phyloP scores from a whole-genome alignment of 2,797 vertebrate species.

The Emydoidea blandingii region DNA sequence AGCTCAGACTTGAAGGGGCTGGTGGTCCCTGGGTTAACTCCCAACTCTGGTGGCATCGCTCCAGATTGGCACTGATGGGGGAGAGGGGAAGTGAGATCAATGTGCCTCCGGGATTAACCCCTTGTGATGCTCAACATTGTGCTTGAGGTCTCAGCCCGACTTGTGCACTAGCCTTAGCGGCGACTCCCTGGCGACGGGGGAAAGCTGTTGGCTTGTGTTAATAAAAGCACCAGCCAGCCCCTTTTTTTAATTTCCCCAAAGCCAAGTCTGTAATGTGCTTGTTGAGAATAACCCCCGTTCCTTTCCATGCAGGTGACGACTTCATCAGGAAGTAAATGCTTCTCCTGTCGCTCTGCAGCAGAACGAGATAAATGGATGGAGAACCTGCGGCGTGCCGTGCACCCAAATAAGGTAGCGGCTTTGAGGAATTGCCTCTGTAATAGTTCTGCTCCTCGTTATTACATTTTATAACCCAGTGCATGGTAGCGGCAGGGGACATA shows the following conservation, averaged over 20 bases:
- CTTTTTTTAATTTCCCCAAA: not conserved
- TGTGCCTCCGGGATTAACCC: constrained; percentile 58
- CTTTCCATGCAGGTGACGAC: constrained; percentile 91
- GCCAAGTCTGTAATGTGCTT: constrained; percentile 33
- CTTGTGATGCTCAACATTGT: constrained; percentile 18
- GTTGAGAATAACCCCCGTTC: constrained; percentile 55
- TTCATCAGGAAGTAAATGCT: constrained; percentile 98
- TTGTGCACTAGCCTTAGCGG: constrained; percentile 21
- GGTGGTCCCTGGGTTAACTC: not conserved
- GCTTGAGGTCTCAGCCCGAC: not conserved
- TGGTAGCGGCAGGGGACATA: constrained; percentile 41
- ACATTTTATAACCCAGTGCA: constrained; percentile 54
- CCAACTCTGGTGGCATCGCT: not conserved
- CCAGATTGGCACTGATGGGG: not conserved
- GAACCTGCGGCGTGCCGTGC: constrained; percentile 96
- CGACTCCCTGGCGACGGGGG: constrained; percentile 54
- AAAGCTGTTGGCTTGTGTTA: constrained; percentile 55
- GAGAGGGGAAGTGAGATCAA: constrained; percentile 58
- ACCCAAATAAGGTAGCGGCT: constrained; percentile 94
- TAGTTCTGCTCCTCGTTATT: constrained; percentile 13
- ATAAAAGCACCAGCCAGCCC: not conserved
- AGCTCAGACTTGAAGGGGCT: not conserved
- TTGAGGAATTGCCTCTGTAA: constrained; percentile 37
- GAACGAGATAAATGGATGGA: constrained; percentile 99
- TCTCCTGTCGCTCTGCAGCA: constrained; percentile 97